Conservation (phyloP, 1,140 invertebrate genomes). For the Physella acuta region DNA sequence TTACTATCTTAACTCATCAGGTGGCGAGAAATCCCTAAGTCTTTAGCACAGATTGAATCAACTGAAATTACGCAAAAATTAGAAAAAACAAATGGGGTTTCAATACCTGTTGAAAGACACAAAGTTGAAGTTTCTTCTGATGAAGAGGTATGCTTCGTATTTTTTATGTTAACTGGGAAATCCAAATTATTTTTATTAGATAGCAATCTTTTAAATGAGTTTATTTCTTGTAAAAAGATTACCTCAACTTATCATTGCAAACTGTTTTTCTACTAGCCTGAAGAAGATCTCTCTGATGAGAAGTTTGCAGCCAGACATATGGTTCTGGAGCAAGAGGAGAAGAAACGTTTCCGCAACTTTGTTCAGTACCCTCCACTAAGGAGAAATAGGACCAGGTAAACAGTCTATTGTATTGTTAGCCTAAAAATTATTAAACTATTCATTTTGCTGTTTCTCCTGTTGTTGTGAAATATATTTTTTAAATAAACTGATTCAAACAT, state of each 20-base stretch:
- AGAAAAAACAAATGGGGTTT: conserved; percentile 15
- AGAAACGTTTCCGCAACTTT: conserved; percentile 74
- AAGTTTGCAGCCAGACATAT: conserved; percentile 71
- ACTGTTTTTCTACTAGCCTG: conserved; percentile 44
- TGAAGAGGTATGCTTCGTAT: background rate
- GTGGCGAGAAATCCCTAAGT: conserved; percentile 5
- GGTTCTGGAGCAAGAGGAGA: conserved; percentile 76
- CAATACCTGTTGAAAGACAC: conserved; percentile 6
- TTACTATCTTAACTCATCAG: too few relatives aligned
- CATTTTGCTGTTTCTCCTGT: too few relatives aligned
- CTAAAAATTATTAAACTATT: too few relatives aligned
- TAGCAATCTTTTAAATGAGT: too few relatives aligned
- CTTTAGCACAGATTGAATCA: background rate
- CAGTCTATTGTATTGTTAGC: conserved; percentile 27
- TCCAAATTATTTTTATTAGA: too few relatives aligned
- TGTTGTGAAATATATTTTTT: too few relatives aligned
- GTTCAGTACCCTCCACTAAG: conserved; percentile 67
- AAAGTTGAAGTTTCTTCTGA: background rate
- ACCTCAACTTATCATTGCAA: background rate
- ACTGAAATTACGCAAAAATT: background rate
- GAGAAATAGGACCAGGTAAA: conserved; percentile 56
- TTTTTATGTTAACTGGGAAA: too few relatives aligned
- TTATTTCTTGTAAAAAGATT: too few relatives aligned
- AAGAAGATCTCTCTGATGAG: conserved; percentile 78
- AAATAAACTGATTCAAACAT: too few relatives aligned